Evolutionary conservation across 2,113 vertebrate species (phyloP).

Genomic region (Lipotes vexillifer): DNA sequence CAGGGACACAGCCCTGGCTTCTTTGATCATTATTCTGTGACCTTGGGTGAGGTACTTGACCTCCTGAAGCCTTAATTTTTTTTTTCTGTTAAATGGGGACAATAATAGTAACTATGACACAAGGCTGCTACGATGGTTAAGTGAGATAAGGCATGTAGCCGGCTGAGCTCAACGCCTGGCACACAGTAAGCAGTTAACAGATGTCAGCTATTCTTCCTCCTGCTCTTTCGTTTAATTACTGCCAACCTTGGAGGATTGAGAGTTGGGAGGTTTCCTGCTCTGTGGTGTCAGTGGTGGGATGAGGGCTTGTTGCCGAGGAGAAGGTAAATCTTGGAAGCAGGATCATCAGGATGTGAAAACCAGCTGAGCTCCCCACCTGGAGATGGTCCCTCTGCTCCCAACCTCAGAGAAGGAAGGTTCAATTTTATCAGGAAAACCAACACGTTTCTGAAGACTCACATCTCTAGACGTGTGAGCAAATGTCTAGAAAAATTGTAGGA

Average conservation of each 20-base stretch:
- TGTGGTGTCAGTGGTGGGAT: background rate
- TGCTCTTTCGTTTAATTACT: background rate
- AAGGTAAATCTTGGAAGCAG: background rate
- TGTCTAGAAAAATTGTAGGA: background rate
- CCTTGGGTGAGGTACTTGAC: background rate
- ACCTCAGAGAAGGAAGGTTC: background rate
- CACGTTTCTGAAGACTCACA: background rate
- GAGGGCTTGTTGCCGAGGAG: background rate
- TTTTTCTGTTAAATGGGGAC: background rate
- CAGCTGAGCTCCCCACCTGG: background rate
- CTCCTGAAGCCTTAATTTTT: background rate
- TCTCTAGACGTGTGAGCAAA: background rate
- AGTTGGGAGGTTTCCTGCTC: background rate
- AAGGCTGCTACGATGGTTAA: background rate
- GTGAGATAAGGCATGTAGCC: rapidly evolving
- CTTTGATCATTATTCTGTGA: background rate
- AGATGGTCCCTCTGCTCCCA: background rate
- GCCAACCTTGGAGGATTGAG: background rate
- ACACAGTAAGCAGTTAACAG: background rate
- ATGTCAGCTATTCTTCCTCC: background rate
- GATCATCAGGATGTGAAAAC: background rate
- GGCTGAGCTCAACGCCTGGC: background rate
- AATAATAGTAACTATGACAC: rapidly evolving
- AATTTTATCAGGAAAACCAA: background rate
- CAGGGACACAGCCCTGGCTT: background rate